Conservation (phyloP, 2,888 invertebrate genomes). For the Chymomyza amoena region DNA sequence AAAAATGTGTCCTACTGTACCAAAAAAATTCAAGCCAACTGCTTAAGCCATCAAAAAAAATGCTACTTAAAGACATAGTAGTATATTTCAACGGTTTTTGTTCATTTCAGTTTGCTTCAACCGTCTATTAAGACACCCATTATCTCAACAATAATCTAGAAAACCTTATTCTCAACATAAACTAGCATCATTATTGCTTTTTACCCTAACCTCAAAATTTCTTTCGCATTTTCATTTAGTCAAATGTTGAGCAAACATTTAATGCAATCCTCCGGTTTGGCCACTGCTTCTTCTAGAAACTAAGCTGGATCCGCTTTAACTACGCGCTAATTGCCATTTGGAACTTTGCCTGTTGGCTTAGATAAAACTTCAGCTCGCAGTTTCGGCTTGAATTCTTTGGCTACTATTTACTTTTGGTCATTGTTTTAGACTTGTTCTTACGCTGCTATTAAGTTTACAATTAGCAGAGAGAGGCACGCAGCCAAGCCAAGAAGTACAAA, state of each 20-base stretch:
- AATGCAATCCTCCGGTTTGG: not conserved
- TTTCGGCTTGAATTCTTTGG: not conserved
- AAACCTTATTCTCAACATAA: not conserved
- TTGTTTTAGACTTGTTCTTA: conserved; percentile 55
- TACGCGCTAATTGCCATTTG: conserved; percentile 63
- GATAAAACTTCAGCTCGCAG: conserved; percentile 49
- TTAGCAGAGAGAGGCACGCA: conserved; percentile 39
- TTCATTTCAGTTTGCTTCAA: not conserved
- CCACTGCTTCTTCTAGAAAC: not conserved
- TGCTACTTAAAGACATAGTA: too few relatives aligned
- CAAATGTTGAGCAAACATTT: not conserved
- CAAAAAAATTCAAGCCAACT: too few relatives aligned
- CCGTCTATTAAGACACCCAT: not conserved
- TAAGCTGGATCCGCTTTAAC: not conserved
- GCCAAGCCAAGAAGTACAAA: not conserved
- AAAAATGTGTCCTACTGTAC: too few relatives aligned
- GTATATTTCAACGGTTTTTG: not conserved
- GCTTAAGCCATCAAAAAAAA: too few relatives aligned
- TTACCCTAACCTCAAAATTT: not conserved
- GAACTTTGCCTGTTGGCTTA: conserved; percentile 60
- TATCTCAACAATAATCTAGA: not conserved
- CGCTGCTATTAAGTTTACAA: conserved; percentile 65
- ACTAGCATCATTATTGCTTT: not conserved
- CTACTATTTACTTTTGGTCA: conserved; percentile 45
- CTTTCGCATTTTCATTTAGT: not conserved